Evolutionary conservation across 2,888 invertebrate species (phyloP).

Genomic region (Caenorhabditis zanzibari): DNA sequence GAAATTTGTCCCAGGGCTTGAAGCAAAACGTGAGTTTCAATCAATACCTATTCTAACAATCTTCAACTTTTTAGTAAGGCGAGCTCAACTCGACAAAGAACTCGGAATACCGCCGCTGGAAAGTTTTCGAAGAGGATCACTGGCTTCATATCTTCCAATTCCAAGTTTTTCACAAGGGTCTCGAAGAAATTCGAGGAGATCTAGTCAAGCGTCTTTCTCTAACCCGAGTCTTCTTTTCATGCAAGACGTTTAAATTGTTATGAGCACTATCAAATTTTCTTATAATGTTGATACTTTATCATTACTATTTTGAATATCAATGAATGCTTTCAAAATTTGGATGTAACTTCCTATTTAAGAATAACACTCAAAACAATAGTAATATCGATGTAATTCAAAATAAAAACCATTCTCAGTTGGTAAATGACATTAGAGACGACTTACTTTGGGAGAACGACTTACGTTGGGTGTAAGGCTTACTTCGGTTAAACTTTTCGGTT

Average conservation of each 20-base stretch:
- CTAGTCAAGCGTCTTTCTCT: conserved; percentile 72
- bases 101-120: conserved; percentile 77
- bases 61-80: conserved; percentile 65
- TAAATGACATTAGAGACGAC: no score
- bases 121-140: conserved; percentile 71
- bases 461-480: no score
- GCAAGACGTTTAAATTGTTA: conserved; percentile 60
- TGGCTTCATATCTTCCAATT: conserved; percentile 76
- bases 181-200: conserved; percentile 66
- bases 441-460: no score
- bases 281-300: neutral
- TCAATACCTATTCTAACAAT: neutral
- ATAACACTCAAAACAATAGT: no score
- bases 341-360: no score
- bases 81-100: conserved; percentile 77
- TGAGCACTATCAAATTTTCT: neutral
- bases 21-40: conserved; percentile 67
- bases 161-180: conserved; percentile 66
- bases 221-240: conserved; percentile 68
- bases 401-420: no score
- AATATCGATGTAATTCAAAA: no score
- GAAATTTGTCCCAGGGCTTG: conserved; percentile 75
- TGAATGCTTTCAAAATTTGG: neutral
- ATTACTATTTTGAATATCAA: neutral
- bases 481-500: no score